A percentile compares a stretch with the other conserved stretches of the same genome.
phyloP scores from a whole-genome alignment of 2,113 vertebrate genomes.

The Nycticebus coucang region DNA sequence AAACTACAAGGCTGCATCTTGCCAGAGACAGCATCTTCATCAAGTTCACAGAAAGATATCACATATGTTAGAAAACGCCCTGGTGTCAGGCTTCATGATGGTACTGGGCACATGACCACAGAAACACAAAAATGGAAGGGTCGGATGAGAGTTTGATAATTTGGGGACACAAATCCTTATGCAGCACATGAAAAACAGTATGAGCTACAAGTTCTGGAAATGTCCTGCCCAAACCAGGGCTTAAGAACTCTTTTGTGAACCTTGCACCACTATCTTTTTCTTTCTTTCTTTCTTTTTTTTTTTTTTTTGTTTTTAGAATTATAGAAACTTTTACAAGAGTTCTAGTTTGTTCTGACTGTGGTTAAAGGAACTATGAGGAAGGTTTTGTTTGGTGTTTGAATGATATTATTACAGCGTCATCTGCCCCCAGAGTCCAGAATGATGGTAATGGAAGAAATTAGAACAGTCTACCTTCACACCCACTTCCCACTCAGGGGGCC shows the following conservation, averaged over 20 bases:
- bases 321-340: constrained; percentile 25
- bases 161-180: neutral
- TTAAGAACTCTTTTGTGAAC: neutral
- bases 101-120: neutral
- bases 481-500: neutral
- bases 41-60: neutral
- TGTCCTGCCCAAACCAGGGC: neutral
- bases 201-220: constrained; percentile 7
- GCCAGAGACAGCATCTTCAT: neutral
- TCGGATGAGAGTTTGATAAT: neutral
- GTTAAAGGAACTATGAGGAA: constrained; percentile 44
- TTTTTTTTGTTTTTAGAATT: constrained; percentile 55
- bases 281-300: neutral
- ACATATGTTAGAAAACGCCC: neutral
- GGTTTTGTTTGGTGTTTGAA: constrained; percentile 8
- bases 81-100: neutral
- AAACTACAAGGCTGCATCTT: neutral
- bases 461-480: neutral
- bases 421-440: neutral
- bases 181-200: neutral
- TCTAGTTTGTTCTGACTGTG: neutral
- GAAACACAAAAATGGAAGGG: constrained; percentile 33
- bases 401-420: constrained; percentile 40
- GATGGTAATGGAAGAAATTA: constrained; percentile 39
- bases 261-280: constrained; percentile 27